Percentiles rank a stretch among this genome's conserved stretches.
Evolutionary conservation across 2,113 vertebrate species (phyloP).

Genomic region (Dolichallabes microphthalmus): DNA sequence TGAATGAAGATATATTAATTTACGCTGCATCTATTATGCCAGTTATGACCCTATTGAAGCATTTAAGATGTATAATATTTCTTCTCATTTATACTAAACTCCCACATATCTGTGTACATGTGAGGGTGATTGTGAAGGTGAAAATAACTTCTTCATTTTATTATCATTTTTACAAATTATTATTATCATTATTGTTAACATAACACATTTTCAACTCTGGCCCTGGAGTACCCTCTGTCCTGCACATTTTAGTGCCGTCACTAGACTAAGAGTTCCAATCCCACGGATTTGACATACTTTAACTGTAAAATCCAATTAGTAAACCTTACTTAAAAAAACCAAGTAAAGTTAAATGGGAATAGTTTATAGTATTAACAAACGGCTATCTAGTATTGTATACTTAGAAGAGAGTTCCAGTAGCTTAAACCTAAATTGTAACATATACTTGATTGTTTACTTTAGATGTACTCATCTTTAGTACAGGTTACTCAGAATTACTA

Average conservation of each 20-base stretch:
- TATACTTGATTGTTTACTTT: too few species aligned
- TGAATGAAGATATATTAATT: background rate
- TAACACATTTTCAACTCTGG: background rate
- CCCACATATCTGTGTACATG: slow-evolving; percentile 43
- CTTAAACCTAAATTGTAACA: too few species aligned
- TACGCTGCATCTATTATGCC: background rate
- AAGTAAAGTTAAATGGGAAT: too few species aligned
- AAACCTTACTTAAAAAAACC: too few species aligned
- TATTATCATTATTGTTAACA: background rate
- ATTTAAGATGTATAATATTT: background rate
- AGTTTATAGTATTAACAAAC: too few species aligned
- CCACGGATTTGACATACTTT: too few species aligned
- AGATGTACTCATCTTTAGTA: too few species aligned
- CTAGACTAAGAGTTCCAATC: background rate
- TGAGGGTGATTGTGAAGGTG: slow-evolving; percentile 68
- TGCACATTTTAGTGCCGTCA: background rate
- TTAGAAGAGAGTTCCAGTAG: too few species aligned
- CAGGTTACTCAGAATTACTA: too few species aligned
- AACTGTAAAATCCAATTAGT: too few species aligned
- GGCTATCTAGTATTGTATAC: too few species aligned
- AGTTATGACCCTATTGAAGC: background rate
- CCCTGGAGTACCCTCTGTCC: background rate
- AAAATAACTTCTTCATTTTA: background rate
- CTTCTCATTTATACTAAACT: background rate
- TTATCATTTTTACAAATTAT: background rate